Conservation (phyloP, 1,140 invertebrate genomes). For the Zaprionus camerounensis region DNA sequence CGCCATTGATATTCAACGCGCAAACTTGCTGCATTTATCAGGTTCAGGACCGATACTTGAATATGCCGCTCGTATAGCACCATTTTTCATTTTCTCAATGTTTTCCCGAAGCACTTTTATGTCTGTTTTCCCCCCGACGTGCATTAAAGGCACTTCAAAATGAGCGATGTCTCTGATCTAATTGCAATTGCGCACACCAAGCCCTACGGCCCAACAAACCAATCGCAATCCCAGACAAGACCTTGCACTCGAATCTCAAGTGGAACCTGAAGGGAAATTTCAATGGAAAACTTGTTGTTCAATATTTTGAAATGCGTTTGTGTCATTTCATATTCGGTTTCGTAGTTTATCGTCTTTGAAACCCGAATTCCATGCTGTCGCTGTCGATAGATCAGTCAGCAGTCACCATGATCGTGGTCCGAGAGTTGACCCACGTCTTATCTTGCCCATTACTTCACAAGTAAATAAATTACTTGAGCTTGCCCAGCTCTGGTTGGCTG, state of each 20-base stretch:
- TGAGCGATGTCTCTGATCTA: slow-evolving; percentile 77
- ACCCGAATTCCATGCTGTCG: slow-evolving; percentile 48
- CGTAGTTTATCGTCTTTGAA: slow-evolving; percentile 56
- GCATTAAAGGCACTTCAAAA: slow-evolving; percentile 53
- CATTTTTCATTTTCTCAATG: slow-evolving; percentile 71
- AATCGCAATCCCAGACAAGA: slow-evolving; percentile 9
- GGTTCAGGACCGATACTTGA: slow-evolving; percentile 46
- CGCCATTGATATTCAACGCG: slow-evolving; percentile 81
- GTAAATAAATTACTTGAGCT: slow-evolving; percentile 64
- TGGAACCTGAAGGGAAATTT: slow-evolving; percentile 52
- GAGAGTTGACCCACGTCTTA: slow-evolving; percentile 60
- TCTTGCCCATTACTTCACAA: slow-evolving; percentile 54
- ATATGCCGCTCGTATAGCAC: slow-evolving; percentile 72
- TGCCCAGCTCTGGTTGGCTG: slow-evolving; percentile 18
- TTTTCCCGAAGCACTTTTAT: slow-evolving; percentile 62
- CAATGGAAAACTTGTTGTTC: slow-evolving; percentile 68
- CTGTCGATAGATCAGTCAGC: slow-evolving; percentile 51
- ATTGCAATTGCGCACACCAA: slow-evolving; percentile 53
- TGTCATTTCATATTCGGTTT: slow-evolving; percentile 39
- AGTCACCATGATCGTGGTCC: slow-evolving; percentile 30
- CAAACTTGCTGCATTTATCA: slow-evolving; percentile 81
- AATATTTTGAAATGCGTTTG: slow-evolving; percentile 70
- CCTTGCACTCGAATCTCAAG: slow-evolving; percentile 71
- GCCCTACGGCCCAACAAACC: slow-evolving; percentile 13
- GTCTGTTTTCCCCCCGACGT: slow-evolving; percentile 39